Percentiles rank a stretch among this genome's conserved stretches.
Evolutionary conservation across 2,113 vertebrate species (phyloP).

Genomic region (Indri indri): DNA sequence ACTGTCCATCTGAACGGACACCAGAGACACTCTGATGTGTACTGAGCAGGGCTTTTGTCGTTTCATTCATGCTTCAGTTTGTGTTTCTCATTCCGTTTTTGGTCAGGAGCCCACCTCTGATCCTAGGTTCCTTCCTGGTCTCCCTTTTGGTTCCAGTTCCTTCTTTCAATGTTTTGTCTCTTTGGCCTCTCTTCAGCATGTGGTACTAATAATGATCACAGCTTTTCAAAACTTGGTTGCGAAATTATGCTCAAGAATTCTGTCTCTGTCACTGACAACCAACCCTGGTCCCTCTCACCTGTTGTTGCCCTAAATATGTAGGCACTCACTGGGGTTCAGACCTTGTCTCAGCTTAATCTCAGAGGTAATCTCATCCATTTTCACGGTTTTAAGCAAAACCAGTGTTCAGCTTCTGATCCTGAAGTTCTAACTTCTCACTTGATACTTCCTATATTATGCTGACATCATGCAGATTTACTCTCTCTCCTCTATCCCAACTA

Average conservation of each 20-base stretch:
- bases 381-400: background rate
- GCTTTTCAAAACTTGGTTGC: background rate
- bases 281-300: background rate
- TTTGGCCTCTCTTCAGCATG: background rate
- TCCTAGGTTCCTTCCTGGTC: background rate
- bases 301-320: background rate
- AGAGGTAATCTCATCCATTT: background rate
- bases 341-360: background rate
- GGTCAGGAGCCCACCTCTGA: background rate
- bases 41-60: background rate
- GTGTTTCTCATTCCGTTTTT: background rate
- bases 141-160: background rate
- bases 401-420: background rate
- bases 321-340: background rate
- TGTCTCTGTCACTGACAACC: background rate
- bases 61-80: background rate
- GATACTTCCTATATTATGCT: background rate
- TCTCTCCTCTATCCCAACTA: background rate
- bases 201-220: background rate
- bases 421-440: background rate
- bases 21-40: background rate
- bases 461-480: background rate
- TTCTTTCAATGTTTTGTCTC: background rate
- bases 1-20: background rate
- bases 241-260: background rate